phyloP scores from a whole-genome alignment of 2,797 vertebrate species.

The Catharus ustulatus region DNA sequence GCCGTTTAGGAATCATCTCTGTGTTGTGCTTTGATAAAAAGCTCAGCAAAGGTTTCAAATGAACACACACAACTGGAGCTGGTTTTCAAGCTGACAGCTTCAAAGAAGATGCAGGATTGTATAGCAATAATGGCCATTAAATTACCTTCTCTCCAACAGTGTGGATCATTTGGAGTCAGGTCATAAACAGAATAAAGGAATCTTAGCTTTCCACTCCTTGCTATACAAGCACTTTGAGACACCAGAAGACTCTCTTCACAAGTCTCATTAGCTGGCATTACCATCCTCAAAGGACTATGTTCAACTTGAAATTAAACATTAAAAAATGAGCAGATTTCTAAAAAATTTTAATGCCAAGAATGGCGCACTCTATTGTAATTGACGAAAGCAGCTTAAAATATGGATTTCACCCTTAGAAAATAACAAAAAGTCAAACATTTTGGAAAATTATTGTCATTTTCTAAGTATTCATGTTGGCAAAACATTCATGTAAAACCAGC shows the following conservation, averaged over 20 bases:
- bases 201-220: neutral
- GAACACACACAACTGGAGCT: neutral
- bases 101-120: constrained; percentile 23
- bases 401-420: neutral
- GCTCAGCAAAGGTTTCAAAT: neutral
- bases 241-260: constrained; percentile 13
- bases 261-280: constrained; percentile 41
- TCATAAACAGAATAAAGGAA: constrained; percentile 50
- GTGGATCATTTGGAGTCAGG: constrained; percentile 48
- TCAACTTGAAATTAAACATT: constrained; percentile 46
- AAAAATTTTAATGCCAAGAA: constrained; percentile 30
- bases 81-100: constrained; percentile 44
- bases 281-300: constrained; percentile 57
- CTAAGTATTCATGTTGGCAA: constrained; percentile 10
- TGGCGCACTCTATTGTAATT: neutral
- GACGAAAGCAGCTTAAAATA: constrained; percentile 35
- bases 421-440: neutral
- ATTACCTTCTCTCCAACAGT: constrained; percentile 43
- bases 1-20: constrained; percentile 13
- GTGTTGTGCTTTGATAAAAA: constrained; percentile 49
- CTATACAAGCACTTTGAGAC: neutral
- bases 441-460: constrained; percentile 25
- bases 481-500: constrained; percentile 54
- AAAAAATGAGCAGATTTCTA: constrained; percentile 59
- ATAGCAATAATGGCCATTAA: constrained; percentile 32